Conservation (phyloP, 92 coral and sea anemone species). For the Diadumene lineata region DNA sequence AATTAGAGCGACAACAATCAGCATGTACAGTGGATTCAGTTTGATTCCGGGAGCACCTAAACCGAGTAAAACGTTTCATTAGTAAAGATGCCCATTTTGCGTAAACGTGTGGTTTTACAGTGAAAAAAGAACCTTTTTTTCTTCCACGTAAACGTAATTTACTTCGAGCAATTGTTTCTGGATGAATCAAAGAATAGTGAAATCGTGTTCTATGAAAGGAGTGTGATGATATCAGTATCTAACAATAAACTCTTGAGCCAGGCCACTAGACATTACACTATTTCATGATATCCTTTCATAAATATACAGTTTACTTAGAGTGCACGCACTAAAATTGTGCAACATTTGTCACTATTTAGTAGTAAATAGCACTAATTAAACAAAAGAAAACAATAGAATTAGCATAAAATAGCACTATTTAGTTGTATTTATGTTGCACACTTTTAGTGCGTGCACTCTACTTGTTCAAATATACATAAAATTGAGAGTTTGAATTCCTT, state of each 20-base stretch:
- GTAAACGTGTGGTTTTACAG: not conserved
- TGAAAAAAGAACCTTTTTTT: not conserved
- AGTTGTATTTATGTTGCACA: too few relatives aligned
- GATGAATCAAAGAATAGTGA: too few relatives aligned
- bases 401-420: too few relatives aligned
- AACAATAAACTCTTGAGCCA: not conserved
- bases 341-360: too few relatives aligned
- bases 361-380: not conserved
- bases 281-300: not conserved
- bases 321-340: too few relatives aligned
- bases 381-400: too few relatives aligned
- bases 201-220: too few relatives aligned
- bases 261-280: not conserved
- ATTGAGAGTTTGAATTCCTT: not conserved
- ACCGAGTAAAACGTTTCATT: not conserved
- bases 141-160: too few relatives aligned
- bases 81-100: not conserved
- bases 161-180: too few relatives aligned
- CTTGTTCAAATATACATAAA: not conserved
- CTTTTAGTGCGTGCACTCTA: too few relatives aligned
- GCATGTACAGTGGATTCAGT: not conserved
- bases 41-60: not conserved
- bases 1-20: not conserved
- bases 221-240: not conserved
- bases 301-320: too few relatives aligned